These are phyloP conservation scores for Acanthosepion lycidas DNA, from an alignment of 2,888 invertebrate genomes.

Conservation along the genomic window DNA sequence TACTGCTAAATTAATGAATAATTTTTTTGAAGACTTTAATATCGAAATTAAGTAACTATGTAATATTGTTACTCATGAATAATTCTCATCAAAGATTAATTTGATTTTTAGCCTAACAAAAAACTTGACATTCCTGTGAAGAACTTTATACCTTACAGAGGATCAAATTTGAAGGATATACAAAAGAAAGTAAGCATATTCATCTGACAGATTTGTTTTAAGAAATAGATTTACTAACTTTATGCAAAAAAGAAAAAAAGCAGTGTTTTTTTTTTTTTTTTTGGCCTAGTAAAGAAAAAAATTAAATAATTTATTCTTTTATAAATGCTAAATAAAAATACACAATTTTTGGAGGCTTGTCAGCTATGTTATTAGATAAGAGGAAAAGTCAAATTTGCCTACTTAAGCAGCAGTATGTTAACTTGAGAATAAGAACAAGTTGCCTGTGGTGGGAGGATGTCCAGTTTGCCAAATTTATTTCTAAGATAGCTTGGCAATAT, in stretches of 20 bases:
- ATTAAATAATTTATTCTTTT: neutral
- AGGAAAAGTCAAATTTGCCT: neutral
- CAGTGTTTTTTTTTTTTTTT: too few relatives aligned
- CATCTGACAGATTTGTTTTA: slow-evolving; percentile 16
- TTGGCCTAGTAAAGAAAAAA: too few relatives aligned
- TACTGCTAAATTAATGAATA: neutral
- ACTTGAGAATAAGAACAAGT: neutral
- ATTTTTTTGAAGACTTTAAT: neutral
- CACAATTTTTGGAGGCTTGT: neutral
- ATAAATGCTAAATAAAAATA: neutral
- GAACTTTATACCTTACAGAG: slow-evolving; percentile 39
- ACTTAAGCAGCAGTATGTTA: neutral
- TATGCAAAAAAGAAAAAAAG: too few relatives aligned
- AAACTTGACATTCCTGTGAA: slow-evolving; percentile 24
- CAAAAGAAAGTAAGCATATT: slow-evolving; percentile 46
- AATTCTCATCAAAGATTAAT: neutral
- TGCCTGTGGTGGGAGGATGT: slow-evolving; percentile 33
- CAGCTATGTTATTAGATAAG: neutral
- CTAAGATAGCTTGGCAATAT: neutral
- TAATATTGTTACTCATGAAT: neutral
- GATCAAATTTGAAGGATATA: slow-evolving; percentile 45
- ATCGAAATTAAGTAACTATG: neutral
- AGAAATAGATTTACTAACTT: neutral
- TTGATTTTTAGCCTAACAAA: slow-evolving; percentile 43
- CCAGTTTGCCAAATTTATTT: neutral